A percentile compares a stretch with the other conserved stretches of the same genome.
Conservation (phyloP, 2,888 invertebrate genomes). For the Eupithecia dodoneata region DNA sequence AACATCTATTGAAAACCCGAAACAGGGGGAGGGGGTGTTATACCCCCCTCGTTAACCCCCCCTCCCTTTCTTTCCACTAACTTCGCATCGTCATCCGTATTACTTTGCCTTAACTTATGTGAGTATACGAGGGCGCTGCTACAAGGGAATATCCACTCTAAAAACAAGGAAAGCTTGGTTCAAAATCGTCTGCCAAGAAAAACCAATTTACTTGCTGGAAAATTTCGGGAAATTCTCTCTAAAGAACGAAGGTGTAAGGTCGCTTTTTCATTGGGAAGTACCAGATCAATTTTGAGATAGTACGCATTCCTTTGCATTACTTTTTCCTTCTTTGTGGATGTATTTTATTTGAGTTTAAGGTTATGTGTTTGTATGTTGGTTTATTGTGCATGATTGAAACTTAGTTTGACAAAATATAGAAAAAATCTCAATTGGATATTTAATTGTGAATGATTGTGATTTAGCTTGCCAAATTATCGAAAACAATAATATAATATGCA, state of each 20-base stretch:
- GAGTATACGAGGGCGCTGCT: constrained; percentile 60
- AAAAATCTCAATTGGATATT: no score
- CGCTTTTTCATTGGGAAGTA: constrained; percentile 50
- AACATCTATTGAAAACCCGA: constrained; percentile 84
- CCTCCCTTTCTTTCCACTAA: constrained; percentile 79
- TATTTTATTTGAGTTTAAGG: constrained; percentile 81
- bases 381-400: constrained; percentile 39
- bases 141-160: constrained; percentile 57
- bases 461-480: no score
- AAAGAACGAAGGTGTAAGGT: constrained; percentile 41
- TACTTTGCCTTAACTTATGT: constrained; percentile 83
- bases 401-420: neutral
- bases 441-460: no score
- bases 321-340: constrained; percentile 82
- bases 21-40: constrained; percentile 74
- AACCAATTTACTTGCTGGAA: constrained; percentile 41
- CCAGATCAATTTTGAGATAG: constrained; percentile 82
- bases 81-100: constrained; percentile 83
- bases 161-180: constrained; percentile 27
- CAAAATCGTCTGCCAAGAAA: constrained; percentile 44
- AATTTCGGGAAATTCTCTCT: constrained; percentile 23
- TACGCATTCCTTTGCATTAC: constrained; percentile 83
- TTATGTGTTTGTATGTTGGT: constrained; percentile 64
- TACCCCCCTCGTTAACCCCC: constrained; percentile 75
- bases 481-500: no score